Conservation (phyloP, 2,113 vertebrate genomes). For the Oncorhynchus kisutch region DNA sequence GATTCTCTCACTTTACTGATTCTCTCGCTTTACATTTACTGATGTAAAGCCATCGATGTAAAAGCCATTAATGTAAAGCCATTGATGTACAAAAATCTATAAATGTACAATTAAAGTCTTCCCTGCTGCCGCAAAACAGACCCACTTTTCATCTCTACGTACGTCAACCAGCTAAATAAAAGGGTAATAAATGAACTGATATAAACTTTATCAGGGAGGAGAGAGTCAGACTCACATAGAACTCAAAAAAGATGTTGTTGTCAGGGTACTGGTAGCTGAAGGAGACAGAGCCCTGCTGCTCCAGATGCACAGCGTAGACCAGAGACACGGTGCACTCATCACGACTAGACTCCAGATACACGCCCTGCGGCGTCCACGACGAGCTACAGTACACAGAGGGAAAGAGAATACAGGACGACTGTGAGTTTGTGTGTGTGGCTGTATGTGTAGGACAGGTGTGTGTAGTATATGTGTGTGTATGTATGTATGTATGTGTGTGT, state of each 20-base stretch:
- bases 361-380: constrained; percentile 89
- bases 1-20: background rate
- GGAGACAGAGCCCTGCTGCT: constrained; percentile 88
- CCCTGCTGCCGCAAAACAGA: no score
- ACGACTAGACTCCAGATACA: constrained; percentile 92
- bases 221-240: constrained; percentile 82
- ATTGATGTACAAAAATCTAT: no score
- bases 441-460: background rate
- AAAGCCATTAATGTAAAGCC: no score
- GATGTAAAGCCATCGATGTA: no score
- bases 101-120: no score
- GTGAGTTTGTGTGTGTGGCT: background rate
- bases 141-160: no score
- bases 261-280: constrained; percentile 97
- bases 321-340: constrained; percentile 95
- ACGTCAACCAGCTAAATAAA: no score
- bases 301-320: constrained; percentile 92
- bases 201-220: no score
- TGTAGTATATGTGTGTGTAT: background rate
- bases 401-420: background rate
- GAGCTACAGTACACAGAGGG: constrained; percentile 66
- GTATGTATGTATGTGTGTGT: background rate
- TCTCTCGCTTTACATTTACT: no score
- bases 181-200: no score
- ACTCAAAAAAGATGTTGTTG: constrained; percentile 98